A percentile compares a stretch with the other conserved stretches of the same genome.
Evolutionary conservation across 2,797 vertebrate species (phyloP).

Genomic region (Triplophysa yarkandensis): DNA sequence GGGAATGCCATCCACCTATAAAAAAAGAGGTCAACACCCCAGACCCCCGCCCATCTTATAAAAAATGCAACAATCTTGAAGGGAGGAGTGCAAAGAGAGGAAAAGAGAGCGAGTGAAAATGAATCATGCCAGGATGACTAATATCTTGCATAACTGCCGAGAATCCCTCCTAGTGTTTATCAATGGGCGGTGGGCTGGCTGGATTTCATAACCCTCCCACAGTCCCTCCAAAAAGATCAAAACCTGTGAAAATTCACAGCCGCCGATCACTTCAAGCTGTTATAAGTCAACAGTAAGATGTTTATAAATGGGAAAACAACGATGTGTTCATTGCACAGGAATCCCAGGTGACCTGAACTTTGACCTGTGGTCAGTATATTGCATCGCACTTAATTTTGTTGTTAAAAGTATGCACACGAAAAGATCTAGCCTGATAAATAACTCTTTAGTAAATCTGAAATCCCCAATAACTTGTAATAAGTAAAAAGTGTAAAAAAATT

Average conservation of each 20-base stretch:
- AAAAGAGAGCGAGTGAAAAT: slow-evolving; percentile 52
- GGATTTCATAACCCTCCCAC: slow-evolving; percentile 67
- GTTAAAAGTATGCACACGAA: not conserved
- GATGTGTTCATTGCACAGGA: not conserved
- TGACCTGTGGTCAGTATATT: not conserved
- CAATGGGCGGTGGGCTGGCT: slow-evolving; percentile 59
- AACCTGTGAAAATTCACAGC: slow-evolving; percentile 53
- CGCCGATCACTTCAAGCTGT: slow-evolving; percentile 46
- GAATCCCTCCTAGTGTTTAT: slow-evolving; percentile 65
- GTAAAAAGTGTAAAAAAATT: too few species aligned
- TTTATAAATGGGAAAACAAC: not conserved
- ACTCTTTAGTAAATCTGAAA: too few species aligned
- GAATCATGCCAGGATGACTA: slow-evolving; percentile 72
- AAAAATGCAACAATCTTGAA: slow-evolving; percentile 25
- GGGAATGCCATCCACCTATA: slow-evolving; percentile 26
- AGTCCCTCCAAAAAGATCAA: slow-evolving; percentile 49
- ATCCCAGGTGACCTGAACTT: not conserved
- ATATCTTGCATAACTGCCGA: slow-evolving; percentile 71
- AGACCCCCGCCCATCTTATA: slow-evolving; percentile 24
- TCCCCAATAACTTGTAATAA: too few species aligned
- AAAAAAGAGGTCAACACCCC: slow-evolving; percentile 43
- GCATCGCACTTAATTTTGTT: not conserved
- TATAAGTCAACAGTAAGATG: slow-evolving; percentile 41
- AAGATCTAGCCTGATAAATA: too few species aligned
- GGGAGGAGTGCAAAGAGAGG: slow-evolving; percentile 20